Percentiles rank a stretch among this genome's conserved stretches.
phyloP scores from a whole-genome alignment of 2,797 vertebrate genomes.

The Rhabdophis nuchalis region DNA sequence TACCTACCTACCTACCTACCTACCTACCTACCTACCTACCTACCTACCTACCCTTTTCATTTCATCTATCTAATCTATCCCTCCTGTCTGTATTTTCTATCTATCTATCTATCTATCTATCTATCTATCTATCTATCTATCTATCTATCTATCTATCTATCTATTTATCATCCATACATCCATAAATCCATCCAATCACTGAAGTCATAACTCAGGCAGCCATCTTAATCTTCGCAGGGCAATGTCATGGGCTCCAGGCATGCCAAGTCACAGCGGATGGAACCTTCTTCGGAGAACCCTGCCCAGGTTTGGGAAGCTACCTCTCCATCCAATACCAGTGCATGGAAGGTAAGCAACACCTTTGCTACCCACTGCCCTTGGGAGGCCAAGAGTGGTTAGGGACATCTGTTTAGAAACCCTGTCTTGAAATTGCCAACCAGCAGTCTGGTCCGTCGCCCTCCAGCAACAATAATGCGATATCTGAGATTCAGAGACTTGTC shows the following conservation, averaged over 20 bases:
- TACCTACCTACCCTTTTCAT: too few relatives aligned
- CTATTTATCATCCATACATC: neutral
- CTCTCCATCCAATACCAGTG: conserved; percentile 87
- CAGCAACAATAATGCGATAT: neutral
- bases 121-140: neutral
- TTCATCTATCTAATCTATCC: too few relatives aligned
- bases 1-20: too few relatives aligned
- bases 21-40: too few relatives aligned
- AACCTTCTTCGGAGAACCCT: conserved; percentile 81
- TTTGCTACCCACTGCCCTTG: neutral
- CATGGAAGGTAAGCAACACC: conserved; percentile 79
- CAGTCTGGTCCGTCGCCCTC: neutral
- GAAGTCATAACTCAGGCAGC: neutral
- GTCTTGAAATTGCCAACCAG: neutral
- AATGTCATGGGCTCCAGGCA: conserved; percentile 85
- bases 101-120: neutral
- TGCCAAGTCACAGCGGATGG: conserved; percentile 82
- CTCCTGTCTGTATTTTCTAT: too few relatives aligned
- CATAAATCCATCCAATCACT: neutral
- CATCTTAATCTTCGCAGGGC: conserved; percentile 65
- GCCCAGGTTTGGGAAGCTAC: conserved; percentile 83
- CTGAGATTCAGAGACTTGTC: neutral
- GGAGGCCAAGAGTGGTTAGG: neutral
- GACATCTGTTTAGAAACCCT: neutral
- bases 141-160: neutral